Conservation (phyloP, 2,113 vertebrate species). For the Falcunculus frontatus region DNA sequence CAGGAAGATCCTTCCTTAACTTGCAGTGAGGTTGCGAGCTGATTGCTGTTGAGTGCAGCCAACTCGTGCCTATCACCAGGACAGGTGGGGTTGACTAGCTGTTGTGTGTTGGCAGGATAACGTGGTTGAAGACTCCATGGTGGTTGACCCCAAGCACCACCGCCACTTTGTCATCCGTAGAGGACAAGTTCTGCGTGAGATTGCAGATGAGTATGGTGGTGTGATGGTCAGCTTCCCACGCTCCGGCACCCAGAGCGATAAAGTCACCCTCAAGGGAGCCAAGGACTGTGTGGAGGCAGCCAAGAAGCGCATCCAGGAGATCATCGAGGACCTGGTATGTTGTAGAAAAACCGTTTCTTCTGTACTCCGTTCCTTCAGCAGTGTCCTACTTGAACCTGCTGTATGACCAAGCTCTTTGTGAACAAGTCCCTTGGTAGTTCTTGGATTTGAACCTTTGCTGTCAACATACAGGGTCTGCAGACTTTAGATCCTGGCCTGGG, state of each 20-base stretch:
- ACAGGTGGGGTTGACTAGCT: not conserved
- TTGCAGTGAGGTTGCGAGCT: not conserved
- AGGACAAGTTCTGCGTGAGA: conserved; percentile 91
- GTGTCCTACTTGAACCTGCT: not conserved
- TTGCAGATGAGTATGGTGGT: conserved; percentile 94
- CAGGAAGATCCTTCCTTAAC: not conserved
- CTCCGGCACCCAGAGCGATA: conserved; percentile 88
- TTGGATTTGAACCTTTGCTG: not conserved
- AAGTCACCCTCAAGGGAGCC: conserved; percentile 93
- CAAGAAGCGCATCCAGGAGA: conserved; percentile 94
- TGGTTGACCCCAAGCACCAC: conserved; percentile 91
- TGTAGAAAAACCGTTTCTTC: not conserved
- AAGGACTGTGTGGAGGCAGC: conserved; percentile 97
- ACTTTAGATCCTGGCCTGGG: not conserved
- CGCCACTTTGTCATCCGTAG: conserved; percentile 94
- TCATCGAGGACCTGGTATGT: conserved; percentile 90
- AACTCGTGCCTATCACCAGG: accelerated
- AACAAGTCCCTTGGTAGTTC: not conserved
- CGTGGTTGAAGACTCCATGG: conserved; percentile 90
- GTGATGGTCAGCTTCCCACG: conserved; percentile 98
- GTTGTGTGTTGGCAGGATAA: conserved; percentile 81
- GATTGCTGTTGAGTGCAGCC: not conserved
- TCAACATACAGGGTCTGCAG: not conserved
- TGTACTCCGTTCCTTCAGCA: not conserved
- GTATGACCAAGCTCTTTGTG: not conserved